Evolutionary conservation across 2,888 invertebrate species (phyloP).

Genomic region (Gastrophysa polygoni): DNA sequence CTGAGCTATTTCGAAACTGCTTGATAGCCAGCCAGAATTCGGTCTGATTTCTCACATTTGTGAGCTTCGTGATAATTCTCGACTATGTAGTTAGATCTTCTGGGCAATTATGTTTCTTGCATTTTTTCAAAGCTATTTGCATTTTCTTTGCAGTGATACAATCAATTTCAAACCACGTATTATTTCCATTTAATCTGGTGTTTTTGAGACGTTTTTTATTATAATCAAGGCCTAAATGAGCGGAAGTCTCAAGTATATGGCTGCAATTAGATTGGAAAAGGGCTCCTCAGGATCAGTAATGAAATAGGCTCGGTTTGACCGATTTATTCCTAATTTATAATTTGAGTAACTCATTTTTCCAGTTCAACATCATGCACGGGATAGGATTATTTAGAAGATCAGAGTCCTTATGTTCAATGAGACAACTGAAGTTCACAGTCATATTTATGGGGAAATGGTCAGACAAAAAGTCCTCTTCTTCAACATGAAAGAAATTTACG

Average conservation of each 20-base stretch:
- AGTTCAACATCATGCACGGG: background rate
- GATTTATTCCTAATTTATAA: constrained; percentile 8
- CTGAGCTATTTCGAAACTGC: too few species aligned
- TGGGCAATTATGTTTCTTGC: constrained; percentile 6
- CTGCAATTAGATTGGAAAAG: constrained; percentile 3
- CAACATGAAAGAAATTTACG: background rate
- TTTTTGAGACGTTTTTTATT: background rate
- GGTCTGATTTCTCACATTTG: too few species aligned
- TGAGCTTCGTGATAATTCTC: too few species aligned
- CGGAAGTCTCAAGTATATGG: background rate
- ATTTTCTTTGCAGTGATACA: constrained; percentile 7
- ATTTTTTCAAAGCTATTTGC: constrained; percentile 9
- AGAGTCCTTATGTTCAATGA: background rate
- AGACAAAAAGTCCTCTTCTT: background rate
- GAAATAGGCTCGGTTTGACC: constrained; percentile 6
- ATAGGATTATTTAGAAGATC: background rate
- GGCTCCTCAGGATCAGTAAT: constrained; percentile 4
- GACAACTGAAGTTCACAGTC: background rate
- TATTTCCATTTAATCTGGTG: background rate
- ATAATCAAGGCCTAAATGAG: constrained; percentile 3
- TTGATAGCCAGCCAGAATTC: too few species aligned
- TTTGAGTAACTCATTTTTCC: background rate
- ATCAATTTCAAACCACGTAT: background rate
- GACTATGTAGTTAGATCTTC: constrained; percentile 1
- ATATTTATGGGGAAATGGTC: background rate